phyloP scores from a whole-genome alignment of 2,113 vertebrate genomes.

The Solea senegalensis region DNA sequence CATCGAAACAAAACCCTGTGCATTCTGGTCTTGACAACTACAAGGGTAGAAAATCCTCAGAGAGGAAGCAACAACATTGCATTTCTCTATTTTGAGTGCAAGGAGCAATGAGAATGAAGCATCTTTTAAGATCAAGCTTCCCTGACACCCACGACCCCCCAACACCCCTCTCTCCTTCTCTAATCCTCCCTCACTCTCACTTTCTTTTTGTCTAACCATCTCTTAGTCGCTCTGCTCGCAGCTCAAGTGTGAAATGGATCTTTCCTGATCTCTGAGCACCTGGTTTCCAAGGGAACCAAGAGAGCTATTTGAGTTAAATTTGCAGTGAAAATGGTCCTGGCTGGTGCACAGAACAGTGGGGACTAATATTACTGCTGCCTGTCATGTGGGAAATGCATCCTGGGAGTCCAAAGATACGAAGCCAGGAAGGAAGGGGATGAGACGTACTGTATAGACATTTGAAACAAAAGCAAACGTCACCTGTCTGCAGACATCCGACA shows the following conservation, averaged over 20 bases:
- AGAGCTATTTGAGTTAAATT: slow-evolving; percentile 67
- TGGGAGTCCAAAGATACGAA: slow-evolving; percentile 22
- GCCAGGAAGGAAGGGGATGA: slow-evolving; percentile 10
- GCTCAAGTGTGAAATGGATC: slow-evolving; percentile 80
- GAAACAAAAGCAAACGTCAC: slow-evolving; percentile 35
- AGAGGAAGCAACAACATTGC: slow-evolving; percentile 29
- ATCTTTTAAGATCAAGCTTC: slow-evolving; percentile 66
- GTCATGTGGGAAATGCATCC: slow-evolving; percentile 22
- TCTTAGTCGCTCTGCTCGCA: slow-evolving; percentile 67
- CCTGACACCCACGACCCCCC: slow-evolving; percentile 7
- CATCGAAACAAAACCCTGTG: slow-evolving; percentile 51
- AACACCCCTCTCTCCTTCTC: slow-evolving; percentile 9
- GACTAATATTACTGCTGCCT: slow-evolving; percentile 39
- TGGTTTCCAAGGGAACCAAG: slow-evolving; percentile 82
- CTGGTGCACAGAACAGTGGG: slow-evolving; percentile 33
- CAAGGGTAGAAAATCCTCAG: slow-evolving; percentile 39
- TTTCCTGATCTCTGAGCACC: slow-evolving; percentile 77
- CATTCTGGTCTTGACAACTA: slow-evolving; percentile 12
- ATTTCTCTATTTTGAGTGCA: slow-evolving; percentile 53
- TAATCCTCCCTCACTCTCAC: slow-evolving; percentile 64
- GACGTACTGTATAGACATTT: slow-evolving; percentile 12
- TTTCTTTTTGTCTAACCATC: slow-evolving; percentile 71
- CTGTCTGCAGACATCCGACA: slow-evolving; percentile 47
- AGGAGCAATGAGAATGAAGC: slow-evolving; percentile 28
- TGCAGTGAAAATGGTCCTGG: slow-evolving; percentile 49